A percentile compares a stretch with the other conserved stretches of the same genome.
These are phyloP conservation scores for Cordilura impudica DNA, from an alignment of 2,888 invertebrate species.

Conservation along the genomic window DNA sequence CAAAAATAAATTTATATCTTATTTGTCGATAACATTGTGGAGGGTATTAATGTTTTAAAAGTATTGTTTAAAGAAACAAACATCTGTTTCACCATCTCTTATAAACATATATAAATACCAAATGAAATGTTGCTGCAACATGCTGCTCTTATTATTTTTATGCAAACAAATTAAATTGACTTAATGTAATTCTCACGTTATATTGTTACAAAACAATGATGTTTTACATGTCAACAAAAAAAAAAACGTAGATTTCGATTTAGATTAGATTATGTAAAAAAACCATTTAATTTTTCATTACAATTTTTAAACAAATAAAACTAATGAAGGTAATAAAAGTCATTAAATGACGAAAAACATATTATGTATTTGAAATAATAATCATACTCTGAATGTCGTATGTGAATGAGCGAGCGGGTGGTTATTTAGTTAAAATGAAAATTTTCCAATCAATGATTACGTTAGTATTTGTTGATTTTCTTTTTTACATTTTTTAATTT, in stretches of 20 bases:
- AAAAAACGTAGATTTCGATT: conserved; percentile 21
- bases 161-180: background rate
- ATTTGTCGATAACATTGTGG: too few species aligned
- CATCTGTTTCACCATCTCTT: too few species aligned
- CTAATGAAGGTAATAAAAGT: conserved; percentile 54
- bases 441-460: conserved; percentile 13
- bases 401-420: background rate
- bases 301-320: conserved; percentile 27
- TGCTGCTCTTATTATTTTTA: background rate
- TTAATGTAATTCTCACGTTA: conserved; percentile 39
- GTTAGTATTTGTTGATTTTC: background rate
- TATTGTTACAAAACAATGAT: conserved; percentile 11
- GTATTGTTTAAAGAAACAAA: too few species aligned
- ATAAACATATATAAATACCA: too few species aligned
- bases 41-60: too few species aligned
- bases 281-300: conserved; percentile 10
- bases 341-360: conserved; percentile 32
- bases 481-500: background rate
- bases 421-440: background rate
- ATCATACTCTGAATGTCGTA: conserved; percentile 40
- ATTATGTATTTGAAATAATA: conserved; percentile 1
- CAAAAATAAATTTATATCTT: too few species aligned
- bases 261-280: conserved; percentile 4
- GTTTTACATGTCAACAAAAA: background rate
- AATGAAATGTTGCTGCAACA: conserved; percentile 11